Percentiles rank a stretch among this genome's conserved stretches.
phyloP scores from a whole-genome alignment of 2,113 vertebrate species.

The Oceanodroma tethys region DNA sequence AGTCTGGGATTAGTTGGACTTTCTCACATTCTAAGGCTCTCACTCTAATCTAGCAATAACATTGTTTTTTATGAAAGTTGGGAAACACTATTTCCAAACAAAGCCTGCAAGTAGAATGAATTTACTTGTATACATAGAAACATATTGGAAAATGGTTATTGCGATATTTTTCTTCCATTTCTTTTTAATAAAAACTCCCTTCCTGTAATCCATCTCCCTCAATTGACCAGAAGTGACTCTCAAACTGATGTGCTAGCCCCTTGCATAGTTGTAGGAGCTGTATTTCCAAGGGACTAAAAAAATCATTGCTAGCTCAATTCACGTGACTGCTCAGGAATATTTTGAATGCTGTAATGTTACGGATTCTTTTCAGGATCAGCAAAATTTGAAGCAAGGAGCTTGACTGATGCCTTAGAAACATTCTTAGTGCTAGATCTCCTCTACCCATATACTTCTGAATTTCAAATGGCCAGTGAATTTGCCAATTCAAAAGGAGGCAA shows the following conservation, averaged over 20 bases:
- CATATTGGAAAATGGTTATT: neutral
- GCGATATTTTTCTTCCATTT: neutral
- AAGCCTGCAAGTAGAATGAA: neutral
- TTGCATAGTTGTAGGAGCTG: neutral
- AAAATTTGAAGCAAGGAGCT: neutral
- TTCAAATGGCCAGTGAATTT: neutral
- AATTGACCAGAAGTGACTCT: neutral
- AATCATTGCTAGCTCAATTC: neutral
- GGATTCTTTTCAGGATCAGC: neutral
- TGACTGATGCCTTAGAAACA: neutral
- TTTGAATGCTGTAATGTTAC: neutral
- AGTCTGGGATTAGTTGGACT: neutral
- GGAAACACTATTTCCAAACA: neutral
- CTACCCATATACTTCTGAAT: neutral
- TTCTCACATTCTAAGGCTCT: neutral
- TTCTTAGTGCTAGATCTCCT: neutral
- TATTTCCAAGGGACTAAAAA: neutral
- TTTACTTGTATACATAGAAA: neutral
- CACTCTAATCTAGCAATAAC: neutral
- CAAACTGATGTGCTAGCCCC: neutral
- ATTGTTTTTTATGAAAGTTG: neutral
- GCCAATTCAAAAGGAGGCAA: neutral
- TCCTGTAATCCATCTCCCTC: neutral
- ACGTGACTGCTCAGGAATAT: neutral
- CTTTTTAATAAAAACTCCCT: neutral